These are phyloP conservation scores for Alcedo atthis DNA, from an alignment of 2,797 vertebrate genomes.

Conservation along the genomic window DNA sequence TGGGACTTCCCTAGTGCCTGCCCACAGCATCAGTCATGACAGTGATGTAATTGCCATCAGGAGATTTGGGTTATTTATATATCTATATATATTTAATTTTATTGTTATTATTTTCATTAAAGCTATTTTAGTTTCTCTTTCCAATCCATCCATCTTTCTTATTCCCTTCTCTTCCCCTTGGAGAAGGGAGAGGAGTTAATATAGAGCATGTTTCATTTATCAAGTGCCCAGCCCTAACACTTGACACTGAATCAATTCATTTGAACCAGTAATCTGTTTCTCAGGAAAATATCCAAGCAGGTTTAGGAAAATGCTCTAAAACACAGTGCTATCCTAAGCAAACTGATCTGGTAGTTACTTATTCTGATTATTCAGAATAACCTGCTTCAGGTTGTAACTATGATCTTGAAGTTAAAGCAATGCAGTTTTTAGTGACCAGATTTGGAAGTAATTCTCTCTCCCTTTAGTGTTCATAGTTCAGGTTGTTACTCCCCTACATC, in stretches of 20 bases:
- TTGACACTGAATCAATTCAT: neutral
- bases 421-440: neutral
- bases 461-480: neutral
- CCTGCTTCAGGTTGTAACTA: neutral
- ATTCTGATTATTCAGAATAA: neutral
- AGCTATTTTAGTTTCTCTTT: too few relatives aligned
- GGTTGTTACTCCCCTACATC: neutral
- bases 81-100: too few relatives aligned
- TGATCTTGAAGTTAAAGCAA: neutral
- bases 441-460: neutral
- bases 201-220: neutral
- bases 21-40: too few relatives aligned
- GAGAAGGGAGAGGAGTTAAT: neutral
- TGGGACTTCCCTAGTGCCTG: too few relatives aligned
- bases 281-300: neutral
- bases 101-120: too few relatives aligned
- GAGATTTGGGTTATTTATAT: too few relatives aligned
- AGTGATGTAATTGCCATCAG: too few relatives aligned
- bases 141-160: neutral
- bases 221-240: neutral
- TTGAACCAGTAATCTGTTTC: neutral
- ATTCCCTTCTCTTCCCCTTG: neutral
- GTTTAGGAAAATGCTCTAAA: neutral
- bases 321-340: accelerated
- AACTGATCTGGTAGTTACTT: neutral